phyloP scores from a whole-genome alignment of 2,113 vertebrate genomes.

The Dicentrarchus labrax region DNA sequence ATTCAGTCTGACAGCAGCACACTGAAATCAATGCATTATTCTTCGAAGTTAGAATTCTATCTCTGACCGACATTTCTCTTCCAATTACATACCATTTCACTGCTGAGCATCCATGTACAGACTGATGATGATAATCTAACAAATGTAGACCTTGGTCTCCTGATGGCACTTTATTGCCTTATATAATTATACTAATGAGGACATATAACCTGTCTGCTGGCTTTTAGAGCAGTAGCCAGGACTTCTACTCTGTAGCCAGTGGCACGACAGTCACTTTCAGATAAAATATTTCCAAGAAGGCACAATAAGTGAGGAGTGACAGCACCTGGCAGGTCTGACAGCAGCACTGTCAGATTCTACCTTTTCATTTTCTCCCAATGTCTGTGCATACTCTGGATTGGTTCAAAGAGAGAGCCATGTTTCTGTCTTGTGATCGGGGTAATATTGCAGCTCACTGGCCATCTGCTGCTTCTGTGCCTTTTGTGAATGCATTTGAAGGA shows the following conservation, averaged over 20 bases:
- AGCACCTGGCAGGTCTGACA: conserved; percentile 37
- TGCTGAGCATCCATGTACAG: conserved; percentile 10
- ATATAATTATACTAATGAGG: conserved; percentile 19
- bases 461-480: background rate
- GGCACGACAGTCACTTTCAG: background rate
- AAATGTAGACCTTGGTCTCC: conserved; percentile 27
- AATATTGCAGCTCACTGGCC: conserved; percentile 36
- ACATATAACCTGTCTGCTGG: conserved; percentile 18
- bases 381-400: conserved; percentile 2
- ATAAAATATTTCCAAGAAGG: conserved; percentile 4
- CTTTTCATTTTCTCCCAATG: conserved; percentile 14
- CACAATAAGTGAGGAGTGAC: conserved; percentile 15
- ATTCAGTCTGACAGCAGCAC: background rate
- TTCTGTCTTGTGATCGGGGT: conserved; percentile 39
- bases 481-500: conserved; percentile 14
- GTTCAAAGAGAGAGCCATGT: conserved; percentile 7
- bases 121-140: conserved; percentile 22
- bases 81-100: conserved; percentile 6
- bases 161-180: conserved; percentile 28
- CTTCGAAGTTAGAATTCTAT: conserved; percentile 5
- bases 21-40: conserved; percentile 5
- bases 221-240: conserved; percentile 17
- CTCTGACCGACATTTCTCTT: conserved; percentile 30
- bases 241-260: background rate
- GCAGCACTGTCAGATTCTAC: conserved; percentile 31